Evolutionary conservation across 2,797 vertebrate species (phyloP), one percentile per base, ranked within the genome.

Genomic region (Tamandua tetradactyla): DNA sequence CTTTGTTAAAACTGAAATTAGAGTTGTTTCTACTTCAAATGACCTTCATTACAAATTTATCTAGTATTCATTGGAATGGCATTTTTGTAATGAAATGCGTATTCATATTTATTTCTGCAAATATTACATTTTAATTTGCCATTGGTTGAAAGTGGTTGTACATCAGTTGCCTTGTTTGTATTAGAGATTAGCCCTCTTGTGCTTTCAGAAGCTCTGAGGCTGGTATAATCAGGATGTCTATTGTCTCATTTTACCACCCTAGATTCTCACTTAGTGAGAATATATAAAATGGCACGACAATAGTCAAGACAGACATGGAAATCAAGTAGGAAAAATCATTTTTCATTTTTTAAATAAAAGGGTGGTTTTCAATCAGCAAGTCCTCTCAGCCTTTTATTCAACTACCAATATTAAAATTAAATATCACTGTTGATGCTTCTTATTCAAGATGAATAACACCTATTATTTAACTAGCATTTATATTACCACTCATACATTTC

Each of bases 1-100:
- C 82, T 92, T 83, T 66, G 30, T 61, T 76, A 84, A 90, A 84
- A 80, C 49, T 78, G 40, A 90, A 93, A 83, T 75, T n/a, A 61
- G 27, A 55, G 15, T 25, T 49, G 22, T 59, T 80, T 92, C 57
- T 64, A 72, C 5, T 93, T 94, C 32, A 79, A 83, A 91, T 62
- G 18, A 25, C 27, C 14, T 25, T 86, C 14, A 40, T 69, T 84
- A 59, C 27, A 25, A 71, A 88, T 91, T 12, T 89, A 69, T 74
- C 35, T 82, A 62, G 27, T 66, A 91, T 27, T 87, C 81, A 91
- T n/a, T 14, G 5, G 44, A 96, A 84, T n/a, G 12, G 30, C 40
- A 69, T 12, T 72, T 83, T 74, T 37, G 23, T 23, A 79, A 66
- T 66, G 30, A 71, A 25, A 71, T 82, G 80, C 44, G 22, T 30